phyloP scores from a whole-genome alignment of 2,113 vertebrate genomes.

The Silurus glanis region DNA sequence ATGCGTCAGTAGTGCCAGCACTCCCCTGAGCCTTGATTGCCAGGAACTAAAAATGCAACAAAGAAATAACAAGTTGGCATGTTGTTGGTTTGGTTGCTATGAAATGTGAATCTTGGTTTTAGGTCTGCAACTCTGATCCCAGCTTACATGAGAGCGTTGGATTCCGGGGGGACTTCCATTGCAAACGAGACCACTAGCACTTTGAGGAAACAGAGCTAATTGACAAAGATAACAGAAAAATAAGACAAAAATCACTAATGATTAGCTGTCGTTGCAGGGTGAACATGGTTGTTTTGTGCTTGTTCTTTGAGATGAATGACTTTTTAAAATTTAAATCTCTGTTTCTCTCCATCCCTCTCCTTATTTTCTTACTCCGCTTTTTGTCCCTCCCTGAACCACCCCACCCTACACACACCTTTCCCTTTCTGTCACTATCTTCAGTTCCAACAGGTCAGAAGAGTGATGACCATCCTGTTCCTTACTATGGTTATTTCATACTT shows the following conservation, averaged over 20 bases:
- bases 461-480: slow-evolving; percentile 99
- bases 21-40: slow-evolving; percentile 36
- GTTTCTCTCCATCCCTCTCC: slow-evolving; percentile 36
- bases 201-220: slow-evolving; percentile 14
- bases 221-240: slow-evolving; percentile 27
- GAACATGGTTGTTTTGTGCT: not conserved
- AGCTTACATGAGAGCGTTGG: slow-evolving; percentile 21
- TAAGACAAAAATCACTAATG: slow-evolving; percentile 5
- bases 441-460: slow-evolving; percentile 99
- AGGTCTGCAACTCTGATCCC: slow-evolving; percentile 29
- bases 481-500: slow-evolving; percentile 99
- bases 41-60: slow-evolving; percentile 48
- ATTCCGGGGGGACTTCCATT: slow-evolving; percentile 16
- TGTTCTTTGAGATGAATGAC: not conserved
- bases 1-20: slow-evolving; percentile 44
- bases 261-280: slow-evolving; percentile 10
- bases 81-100: slow-evolving; percentile 38
- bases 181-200: slow-evolving; percentile 32
- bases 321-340: slow-evolving; percentile 27
- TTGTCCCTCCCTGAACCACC: slow-evolving; percentile 11
- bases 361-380: not conserved
- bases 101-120: slow-evolving; percentile 33
- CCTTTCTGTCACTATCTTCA: slow-evolving; percentile 63
- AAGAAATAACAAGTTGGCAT: slow-evolving; percentile 52
- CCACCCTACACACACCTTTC: slow-evolving; percentile 17